These are phyloP conservation scores for Philereme transversata DNA, from an alignment of 2,888 invertebrate genomes.

Conservation along the genomic window DNA sequence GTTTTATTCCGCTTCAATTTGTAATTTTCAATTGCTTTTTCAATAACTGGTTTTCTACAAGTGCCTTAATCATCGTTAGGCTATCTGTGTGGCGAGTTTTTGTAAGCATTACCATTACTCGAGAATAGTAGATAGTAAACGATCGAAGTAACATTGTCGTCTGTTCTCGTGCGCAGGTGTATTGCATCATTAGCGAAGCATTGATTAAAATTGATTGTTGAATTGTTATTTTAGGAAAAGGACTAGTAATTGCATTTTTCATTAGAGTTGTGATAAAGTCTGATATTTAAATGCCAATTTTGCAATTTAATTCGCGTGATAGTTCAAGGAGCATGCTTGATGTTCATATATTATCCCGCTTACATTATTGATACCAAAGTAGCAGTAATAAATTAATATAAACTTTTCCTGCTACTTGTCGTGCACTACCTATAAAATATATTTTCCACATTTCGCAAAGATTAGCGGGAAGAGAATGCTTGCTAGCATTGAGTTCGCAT, in stretches of 20 bases:
- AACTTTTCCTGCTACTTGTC: no score
- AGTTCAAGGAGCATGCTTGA: background rate
- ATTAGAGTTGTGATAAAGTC: background rate
- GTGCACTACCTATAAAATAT: no score
- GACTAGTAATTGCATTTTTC: constrained; percentile 3
- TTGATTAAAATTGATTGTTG: constrained; percentile 1
- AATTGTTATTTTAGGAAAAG: constrained; percentile 1
- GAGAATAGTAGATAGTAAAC: constrained; percentile 29
- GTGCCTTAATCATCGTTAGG: constrained; percentile 27
- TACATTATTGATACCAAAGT: no score
- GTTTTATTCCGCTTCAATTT: constrained; percentile 11
- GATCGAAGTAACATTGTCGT: constrained; percentile 25
- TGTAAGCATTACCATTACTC: constrained; percentile 28
- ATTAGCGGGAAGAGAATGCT: no score
- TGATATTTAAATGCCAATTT: background rate
- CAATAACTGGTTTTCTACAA: constrained; percentile 14
- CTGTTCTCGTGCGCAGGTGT: constrained; percentile 16
- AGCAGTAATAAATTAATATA: no score
- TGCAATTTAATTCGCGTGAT: background rate
- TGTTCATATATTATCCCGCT: no score
- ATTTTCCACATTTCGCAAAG: no score
- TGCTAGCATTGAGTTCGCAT: no score
- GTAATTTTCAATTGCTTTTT: constrained; percentile 13
- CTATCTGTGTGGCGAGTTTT: constrained; percentile 34
- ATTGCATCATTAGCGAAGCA: constrained; percentile 9